Evolutionary conservation across 2,888 invertebrate genomes (phyloP).

Genomic region (Halocaridina rubra): DNA sequence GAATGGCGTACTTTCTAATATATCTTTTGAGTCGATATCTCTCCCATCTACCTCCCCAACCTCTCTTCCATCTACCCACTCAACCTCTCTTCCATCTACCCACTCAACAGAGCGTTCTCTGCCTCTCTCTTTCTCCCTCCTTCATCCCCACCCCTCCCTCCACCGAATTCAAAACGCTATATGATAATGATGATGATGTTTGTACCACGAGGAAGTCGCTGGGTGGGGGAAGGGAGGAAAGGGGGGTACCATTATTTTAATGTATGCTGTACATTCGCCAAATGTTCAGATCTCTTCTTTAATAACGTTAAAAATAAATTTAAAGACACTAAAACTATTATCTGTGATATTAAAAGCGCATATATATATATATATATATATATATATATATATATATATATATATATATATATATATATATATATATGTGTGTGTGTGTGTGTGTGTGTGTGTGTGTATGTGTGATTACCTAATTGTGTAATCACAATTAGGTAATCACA

Average conservation of each 20-base stretch:
- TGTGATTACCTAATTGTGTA: too few relatives aligned
- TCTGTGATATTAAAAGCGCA: not conserved
- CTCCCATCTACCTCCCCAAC: not conserved
- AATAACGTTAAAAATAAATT: too few relatives aligned
- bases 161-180: not conserved
- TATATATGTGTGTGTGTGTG: not conserved
- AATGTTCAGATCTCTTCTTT: too few relatives aligned
- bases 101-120: not conserved
- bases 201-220: too few relatives aligned
- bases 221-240: too few relatives aligned
- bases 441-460: not conserved
- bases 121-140: not conserved
- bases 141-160: not conserved
- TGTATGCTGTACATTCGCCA: too few relatives aligned
- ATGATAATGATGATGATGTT: not conserved
- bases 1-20: slow-evolving; percentile 27
- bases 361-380: not conserved
- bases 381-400: not conserved
- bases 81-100: too few relatives aligned
- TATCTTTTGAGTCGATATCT: not conserved
- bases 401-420: not conserved
- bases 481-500: too few relatives aligned
- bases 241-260: too few relatives aligned
- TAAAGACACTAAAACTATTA: too few relatives aligned
- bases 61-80: not conserved